phyloP scores from a whole-genome alignment of 1,140 invertebrate genomes.

The Alviniconcha marisindica region DNA sequence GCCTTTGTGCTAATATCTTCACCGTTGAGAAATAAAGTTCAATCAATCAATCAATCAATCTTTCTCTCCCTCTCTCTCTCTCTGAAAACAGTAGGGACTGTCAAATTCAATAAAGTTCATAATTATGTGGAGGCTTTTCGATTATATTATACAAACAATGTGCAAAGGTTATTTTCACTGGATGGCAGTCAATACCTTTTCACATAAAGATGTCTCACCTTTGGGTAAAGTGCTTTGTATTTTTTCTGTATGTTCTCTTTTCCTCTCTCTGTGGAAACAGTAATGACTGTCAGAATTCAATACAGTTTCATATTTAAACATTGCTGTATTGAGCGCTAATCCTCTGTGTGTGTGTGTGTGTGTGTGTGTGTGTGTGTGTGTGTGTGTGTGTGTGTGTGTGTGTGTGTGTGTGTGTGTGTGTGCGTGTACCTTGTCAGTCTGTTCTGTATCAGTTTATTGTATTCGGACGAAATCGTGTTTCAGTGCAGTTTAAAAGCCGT shows the following conservation, averaged over 20 bases:
- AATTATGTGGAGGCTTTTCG: too few relatives aligned
- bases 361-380: conserved; percentile 29
- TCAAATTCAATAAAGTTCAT: too few relatives aligned
- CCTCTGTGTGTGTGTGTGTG: neutral
- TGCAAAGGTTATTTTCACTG: neutral
- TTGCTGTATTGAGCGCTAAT: too few relatives aligned
- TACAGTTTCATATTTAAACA: neutral
- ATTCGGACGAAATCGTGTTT: neutral
- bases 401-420: neutral
- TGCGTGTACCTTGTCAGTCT: neutral
- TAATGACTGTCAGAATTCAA: neutral
- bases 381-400: neutral
- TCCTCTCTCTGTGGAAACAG: neutral
- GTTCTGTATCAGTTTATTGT: neutral
- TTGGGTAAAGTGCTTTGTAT: neutral
- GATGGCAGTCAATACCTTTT: neutral
- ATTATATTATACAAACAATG: too few relatives aligned
- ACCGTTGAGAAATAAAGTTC: too few relatives aligned
- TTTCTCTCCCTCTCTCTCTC: too few relatives aligned
- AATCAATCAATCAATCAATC: too few relatives aligned
- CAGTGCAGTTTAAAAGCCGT: neutral
- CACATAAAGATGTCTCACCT: too few relatives aligned
- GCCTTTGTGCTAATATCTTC: too few relatives aligned
- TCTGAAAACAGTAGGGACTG: too few relatives aligned
- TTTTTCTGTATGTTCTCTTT: neutral